Base-by-base conservation (phyloP, 2,888 invertebrate genomes). In the Stenotaenia linearis region DNA sequence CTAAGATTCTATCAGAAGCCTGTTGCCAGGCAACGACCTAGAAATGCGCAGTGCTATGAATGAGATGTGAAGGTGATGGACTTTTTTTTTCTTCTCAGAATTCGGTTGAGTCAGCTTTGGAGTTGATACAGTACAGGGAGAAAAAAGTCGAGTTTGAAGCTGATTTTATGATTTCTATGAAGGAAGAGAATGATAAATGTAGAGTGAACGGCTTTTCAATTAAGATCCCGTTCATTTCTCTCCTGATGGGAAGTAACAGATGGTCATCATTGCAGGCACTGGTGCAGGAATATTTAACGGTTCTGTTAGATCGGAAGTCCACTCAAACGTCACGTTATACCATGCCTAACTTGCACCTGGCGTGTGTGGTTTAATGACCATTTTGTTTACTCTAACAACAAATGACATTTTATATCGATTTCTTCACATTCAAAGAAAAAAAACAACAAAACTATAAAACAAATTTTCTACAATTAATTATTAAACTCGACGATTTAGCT, bases 41-140 rank as follows among this genome's bases (percentile, higher is more conserved):
- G 61, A 61, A 61, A 61, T 61, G 61, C 61, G 61, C 61, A 61
- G 28, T 61, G 61, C 61, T 61, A 61, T 61, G 61, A 61, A 61
- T 61, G 61, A 61, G 61, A 61, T 61, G 61, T 61, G 61, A 61
- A 61, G 61, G 61, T 61, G 61, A 61, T 61, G 61, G 23, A 10
- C 9, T 12, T 6, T 61, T 61, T 61, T 61, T 61, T 12, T 61
- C 23, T 10, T 28, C 12, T 56, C 6, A 3, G 61, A 61, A 61
- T 61, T 61, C 28, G 10, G 28, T 61, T 61, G 23, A 61, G 61
- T 45, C 45, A 45, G 45, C 45, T 15, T 45, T 45, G 18, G n/a
- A 2, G n/a, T n/a, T n/a, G n/a, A n/a, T n/a, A n/a, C n/a, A n/a
- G n/a, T n/a, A n/a, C n/a, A n/a, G n/a, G n/a, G n/a, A 45, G 5